Evolutionary conservation across 2,888 invertebrate species (phyloP).

Genomic region (Tipula vernalis): DNA sequence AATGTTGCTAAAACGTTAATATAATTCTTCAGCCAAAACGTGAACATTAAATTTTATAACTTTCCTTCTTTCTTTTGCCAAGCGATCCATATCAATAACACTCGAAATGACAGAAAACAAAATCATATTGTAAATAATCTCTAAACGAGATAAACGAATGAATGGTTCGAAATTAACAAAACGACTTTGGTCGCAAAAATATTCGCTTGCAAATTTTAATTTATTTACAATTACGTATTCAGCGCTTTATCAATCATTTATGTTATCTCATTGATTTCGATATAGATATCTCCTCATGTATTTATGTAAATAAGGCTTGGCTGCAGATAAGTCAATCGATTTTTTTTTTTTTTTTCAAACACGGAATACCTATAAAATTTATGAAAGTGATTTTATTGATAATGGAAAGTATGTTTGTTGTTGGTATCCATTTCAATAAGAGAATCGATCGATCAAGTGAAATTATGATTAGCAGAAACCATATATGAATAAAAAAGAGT

Average conservation of each 20-base stretch:
- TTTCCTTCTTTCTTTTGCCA: too few relatives aligned
- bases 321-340: not conserved
- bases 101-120: too few relatives aligned
- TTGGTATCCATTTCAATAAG: not conserved
- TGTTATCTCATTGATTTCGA: not conserved
- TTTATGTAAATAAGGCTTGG: not conserved
- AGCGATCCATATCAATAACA: too few relatives aligned
- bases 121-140: too few relatives aligned
- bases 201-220: not conserved
- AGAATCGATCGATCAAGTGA: not conserved
- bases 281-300: not conserved
- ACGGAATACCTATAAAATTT: not conserved
- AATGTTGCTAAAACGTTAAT: too few relatives aligned
- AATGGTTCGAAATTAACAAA: not conserved
- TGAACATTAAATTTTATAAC: too few relatives aligned
- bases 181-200: too few relatives aligned
- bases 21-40: too few relatives aligned
- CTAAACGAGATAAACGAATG: too few relatives aligned
- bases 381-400: not conserved
- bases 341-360: not conserved
- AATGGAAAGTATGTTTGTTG: not conserved
- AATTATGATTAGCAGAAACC: not conserved
- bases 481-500: not conserved
- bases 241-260: not conserved
- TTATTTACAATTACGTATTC: not conserved